Percentiles rank a stretch among this genome's conserved stretches.
These are phyloP conservation scores for Selenia dentaria DNA, from an alignment of 2,888 invertebrate genomes.

Conservation along the genomic window DNA sequence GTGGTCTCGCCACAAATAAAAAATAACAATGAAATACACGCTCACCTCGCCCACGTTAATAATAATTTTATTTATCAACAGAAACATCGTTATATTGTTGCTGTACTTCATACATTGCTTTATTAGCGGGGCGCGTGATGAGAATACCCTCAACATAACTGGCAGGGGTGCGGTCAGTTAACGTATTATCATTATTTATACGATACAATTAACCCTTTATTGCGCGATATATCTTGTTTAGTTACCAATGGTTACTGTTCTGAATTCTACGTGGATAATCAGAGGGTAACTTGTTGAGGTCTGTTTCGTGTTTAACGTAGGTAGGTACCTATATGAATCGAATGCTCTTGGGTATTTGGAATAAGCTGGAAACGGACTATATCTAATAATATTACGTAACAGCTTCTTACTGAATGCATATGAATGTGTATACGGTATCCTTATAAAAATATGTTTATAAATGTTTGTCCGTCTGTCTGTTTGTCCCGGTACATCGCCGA, in stretches of 20 bases:
- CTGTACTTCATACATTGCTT: constrained; percentile 70
- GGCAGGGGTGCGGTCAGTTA: constrained; percentile 41
- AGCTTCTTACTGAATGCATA: too few species aligned
- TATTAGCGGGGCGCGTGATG: constrained; percentile 72
- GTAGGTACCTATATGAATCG: too few species aligned
- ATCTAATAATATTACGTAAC: too few species aligned
- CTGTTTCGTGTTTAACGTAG: neutral
- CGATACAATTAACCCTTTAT: constrained; percentile 62
- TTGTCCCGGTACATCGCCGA: too few species aligned
- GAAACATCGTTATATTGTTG: constrained; percentile 52
- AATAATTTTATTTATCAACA: constrained; percentile 48
- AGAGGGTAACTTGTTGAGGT: constrained; percentile 6
- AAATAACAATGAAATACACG: neutral
- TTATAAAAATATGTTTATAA: too few species aligned
- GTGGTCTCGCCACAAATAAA: too few species aligned
- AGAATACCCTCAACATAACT: constrained; percentile 55
- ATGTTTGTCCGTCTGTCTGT: too few species aligned
- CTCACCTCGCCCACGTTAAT: constrained; percentile 33
- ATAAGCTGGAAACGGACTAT: too few species aligned
- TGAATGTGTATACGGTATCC: too few species aligned
- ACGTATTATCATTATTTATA: constrained; percentile 57
- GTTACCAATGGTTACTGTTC: constrained; percentile 11
- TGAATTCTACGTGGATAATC: constrained; percentile 10
- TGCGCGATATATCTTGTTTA: constrained; percentile 37
- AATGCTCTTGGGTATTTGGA: too few species aligned